Evolutionary conservation across 1,140 invertebrate genomes (phyloP).

Genomic region (Macrocentrus cingulum): DNA sequence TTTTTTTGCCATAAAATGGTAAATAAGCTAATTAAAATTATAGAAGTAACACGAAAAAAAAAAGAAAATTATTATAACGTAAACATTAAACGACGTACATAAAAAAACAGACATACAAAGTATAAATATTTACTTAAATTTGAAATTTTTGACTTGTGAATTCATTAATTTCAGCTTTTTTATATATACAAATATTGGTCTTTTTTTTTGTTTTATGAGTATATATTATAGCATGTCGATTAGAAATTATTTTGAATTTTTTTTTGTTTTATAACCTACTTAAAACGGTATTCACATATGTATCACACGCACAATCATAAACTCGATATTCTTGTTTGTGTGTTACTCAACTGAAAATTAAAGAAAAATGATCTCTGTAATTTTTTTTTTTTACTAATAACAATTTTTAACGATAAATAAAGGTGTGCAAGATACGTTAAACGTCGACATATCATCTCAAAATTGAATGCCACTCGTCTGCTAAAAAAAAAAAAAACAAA

Average conservation of each 20-base stretch:
- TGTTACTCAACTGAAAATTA: slow-evolving; percentile 48
- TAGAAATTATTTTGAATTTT: no score
- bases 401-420: slow-evolving; percentile 47
- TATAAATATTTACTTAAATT: slow-evolving; percentile 27
- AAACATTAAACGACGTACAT: background rate
- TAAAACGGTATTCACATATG: background rate
- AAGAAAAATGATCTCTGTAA: slow-evolving; percentile 59
- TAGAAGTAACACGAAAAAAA: slow-evolving; percentile 7
- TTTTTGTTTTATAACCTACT: background rate
- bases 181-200: slow-evolving; percentile 10
- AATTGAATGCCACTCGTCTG: slow-evolving; percentile 45
- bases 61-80: slow-evolving; percentile 24
- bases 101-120: slow-evolving; percentile 13
- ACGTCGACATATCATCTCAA: slow-evolving; percentile 50
- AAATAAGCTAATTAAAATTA: slow-evolving; percentile 13
- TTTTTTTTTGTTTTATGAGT: background rate
- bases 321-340: slow-evolving; percentile 44
- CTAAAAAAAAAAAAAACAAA: background rate
- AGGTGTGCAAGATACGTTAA: slow-evolving; percentile 31
- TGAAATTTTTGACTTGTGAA: slow-evolving; percentile 23
- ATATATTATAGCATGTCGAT: no score
- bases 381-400: slow-evolving; percentile 54
- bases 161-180: slow-evolving; percentile 4
- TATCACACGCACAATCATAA: slow-evolving; percentile 29
- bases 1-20: slow-evolving; percentile 11